A percentile compares a stretch with the other conserved stretches of the same genome.
phyloP scores from a whole-genome alignment of 2,113 vertebrate species.

The Ciconia stormi region DNA sequence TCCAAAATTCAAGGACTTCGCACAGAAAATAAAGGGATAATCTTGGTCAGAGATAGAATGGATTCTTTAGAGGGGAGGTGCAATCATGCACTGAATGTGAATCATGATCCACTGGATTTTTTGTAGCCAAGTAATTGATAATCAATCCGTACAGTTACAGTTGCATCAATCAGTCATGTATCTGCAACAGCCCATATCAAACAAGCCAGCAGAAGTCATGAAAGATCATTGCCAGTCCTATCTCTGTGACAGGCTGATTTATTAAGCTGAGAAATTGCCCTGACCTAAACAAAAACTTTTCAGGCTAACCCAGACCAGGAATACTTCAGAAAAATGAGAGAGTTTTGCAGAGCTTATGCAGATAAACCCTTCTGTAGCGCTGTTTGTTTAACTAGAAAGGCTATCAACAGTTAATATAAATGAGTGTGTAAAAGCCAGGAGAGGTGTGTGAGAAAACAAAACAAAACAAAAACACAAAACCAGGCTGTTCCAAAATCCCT shows the following conservation, averaged over 20 bases:
- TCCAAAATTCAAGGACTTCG: not conserved
- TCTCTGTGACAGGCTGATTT: not conserved
- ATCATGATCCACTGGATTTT: not conserved
- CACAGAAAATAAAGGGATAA: not conserved
- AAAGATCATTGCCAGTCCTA: not conserved
- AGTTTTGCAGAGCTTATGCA: not conserved
- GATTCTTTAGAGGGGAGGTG: not conserved
- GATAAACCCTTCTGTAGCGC: not conserved
- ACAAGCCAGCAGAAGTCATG: not conserved
- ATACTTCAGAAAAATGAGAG: not conserved
- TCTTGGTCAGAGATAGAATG: not conserved
- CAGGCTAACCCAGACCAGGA: not conserved
- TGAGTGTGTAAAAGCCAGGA: not conserved
- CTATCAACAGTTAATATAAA: not conserved
- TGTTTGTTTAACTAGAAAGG: not conserved
- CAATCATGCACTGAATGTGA: not conserved
- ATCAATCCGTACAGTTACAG: not conserved
- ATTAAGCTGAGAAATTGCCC: not conserved
- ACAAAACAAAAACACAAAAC: not conserved
- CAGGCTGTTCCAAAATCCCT: not conserved
- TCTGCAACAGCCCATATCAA: not conserved
- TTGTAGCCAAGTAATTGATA: not conserved
- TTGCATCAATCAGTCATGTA: not conserved
- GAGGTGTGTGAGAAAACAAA: not conserved
- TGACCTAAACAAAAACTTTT: not conserved